These are phyloP conservation scores for Drosophila siamana DNA, from an alignment of 2,888 invertebrate species.

Conservation along the genomic window DNA sequence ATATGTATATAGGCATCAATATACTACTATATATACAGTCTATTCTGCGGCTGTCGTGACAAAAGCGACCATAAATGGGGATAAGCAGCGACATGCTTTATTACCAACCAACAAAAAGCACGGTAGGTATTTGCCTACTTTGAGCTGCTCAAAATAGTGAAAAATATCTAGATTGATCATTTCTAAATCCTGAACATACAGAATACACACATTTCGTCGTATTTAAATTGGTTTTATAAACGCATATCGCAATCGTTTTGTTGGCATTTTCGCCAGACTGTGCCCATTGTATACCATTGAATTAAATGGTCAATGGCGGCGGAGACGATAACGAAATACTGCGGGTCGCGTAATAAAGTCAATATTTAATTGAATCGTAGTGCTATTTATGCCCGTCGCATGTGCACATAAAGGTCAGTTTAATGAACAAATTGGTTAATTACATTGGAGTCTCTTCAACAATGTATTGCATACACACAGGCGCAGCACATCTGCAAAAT, in stretches of 20 bases:
- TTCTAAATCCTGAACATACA: no score
- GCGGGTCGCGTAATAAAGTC: conserved; percentile 65
- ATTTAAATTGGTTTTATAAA: neutral
- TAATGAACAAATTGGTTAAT: conserved; percentile 79
- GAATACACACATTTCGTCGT: no score
- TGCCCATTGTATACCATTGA: conserved; percentile 52
- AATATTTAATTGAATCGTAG: conserved; percentile 74
- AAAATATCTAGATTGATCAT: no score
- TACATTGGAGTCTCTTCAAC: conserved; percentile 50
- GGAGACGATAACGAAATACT: conserved; percentile 31
- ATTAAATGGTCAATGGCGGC: conserved; percentile 35
- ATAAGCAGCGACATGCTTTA: conserved; percentile 38
- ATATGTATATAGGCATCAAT: neutral
- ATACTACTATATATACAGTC: conserved; percentile 6
- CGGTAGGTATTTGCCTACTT: conserved; percentile 21
- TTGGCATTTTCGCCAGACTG: neutral
- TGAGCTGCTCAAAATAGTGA: neutral
- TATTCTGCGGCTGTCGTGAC: conserved; percentile 71
- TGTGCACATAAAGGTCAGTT: conserved; percentile 68
- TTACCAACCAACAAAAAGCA: conserved; percentile 14
- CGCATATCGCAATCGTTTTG: neutral
- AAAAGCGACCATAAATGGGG: conserved; percentile 46
- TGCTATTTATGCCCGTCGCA: conserved; percentile 50
- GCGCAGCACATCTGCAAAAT: conserved; percentile 10
- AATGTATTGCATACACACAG: conserved; percentile 35